These are phyloP conservation scores for silkworm (Bombyx mori) DNA, from an alignment of 1,140 invertebrate species.

Conservation along the genomic window ASM3026992v2 NC_085110.1:11190501-11191000, in stretches of 20 bases:
- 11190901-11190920: too few species aligned
- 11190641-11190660: slow-evolving; percentile 54
- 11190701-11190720: slow-evolving; percentile 51
- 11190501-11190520: slow-evolving; percentile 40
- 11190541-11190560: too few species aligned
- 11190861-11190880: slow-evolving; percentile 30
- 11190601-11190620: slow-evolving; percentile 72
- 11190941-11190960: too few species aligned
- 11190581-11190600: slow-evolving; percentile 65
- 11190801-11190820: slow-evolving; percentile 36
- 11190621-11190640: slow-evolving; percentile 66
- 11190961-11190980: too few species aligned
- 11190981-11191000: too few species aligned
- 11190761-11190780: slow-evolving; percentile 38
- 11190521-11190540: slow-evolving; percentile 41
- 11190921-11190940: too few species aligned
- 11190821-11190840: slow-evolving; percentile 26
- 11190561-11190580: slow-evolving; percentile 62
- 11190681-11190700: slow-evolving; percentile 55
- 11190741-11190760: slow-evolving; percentile 53
- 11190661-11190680: slow-evolving; percentile 43
- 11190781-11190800: slow-evolving; percentile 35
- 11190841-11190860: slow-evolving; percentile 28
- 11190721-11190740: slow-evolving; percentile 46
- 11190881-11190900: too few species aligned